Evolutionary conservation across 2,888 invertebrate genomes (phyloP), one percentile per base, ranked within the genome.

Genomic region (Liodrosophila aerea): DNA sequence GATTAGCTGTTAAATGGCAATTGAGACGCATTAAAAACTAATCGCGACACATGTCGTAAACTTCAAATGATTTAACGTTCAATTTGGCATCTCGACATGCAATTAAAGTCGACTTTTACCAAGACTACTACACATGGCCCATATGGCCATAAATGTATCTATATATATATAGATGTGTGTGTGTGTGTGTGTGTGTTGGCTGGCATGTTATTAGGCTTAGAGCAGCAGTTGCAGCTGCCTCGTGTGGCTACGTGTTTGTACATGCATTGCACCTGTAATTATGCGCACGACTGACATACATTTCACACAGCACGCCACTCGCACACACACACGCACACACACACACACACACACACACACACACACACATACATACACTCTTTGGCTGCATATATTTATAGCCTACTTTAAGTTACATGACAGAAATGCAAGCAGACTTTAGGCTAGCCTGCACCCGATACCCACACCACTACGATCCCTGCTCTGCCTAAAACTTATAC

Each of bases 261-360:
- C 75, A 77, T 77, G 75, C 61, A 61, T 68, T 81, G 74, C 75
- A 73, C 74, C 64, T 75, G 70, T 78, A 80, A 85, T 80, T 85
- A 85, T 82, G 76, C 77, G 75, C 72, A 76, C 76, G 72, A 58
- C 74, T 76, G 84, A 68, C 83, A 76, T 57, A 74, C 57, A 76
- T 72, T 68, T 44, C n/a, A n/a, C 47, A 49, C 29, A 62, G 33
- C 68, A 68, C 63, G 63, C 64, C 43, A 65, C 53, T 36, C 62
- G 37, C 33, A 54, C 57, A 36, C 12, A 22, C 44, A 36, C 41
- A 44, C 18, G 29, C 49, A 51, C 36, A 50, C 57, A 45, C 45
- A 29, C 33, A 9, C 41, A 37, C 33, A 47, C 36, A 33, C 41
- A 45, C 2, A 36, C 1, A 50, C 13, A 51, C 12, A 31, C 37